A percentile compares a stretch with the other conserved stretches of the same genome.
phyloP scores from a whole-genome alignment of 2,113 vertebrate species.

The Antechinus stuartii region DNA sequence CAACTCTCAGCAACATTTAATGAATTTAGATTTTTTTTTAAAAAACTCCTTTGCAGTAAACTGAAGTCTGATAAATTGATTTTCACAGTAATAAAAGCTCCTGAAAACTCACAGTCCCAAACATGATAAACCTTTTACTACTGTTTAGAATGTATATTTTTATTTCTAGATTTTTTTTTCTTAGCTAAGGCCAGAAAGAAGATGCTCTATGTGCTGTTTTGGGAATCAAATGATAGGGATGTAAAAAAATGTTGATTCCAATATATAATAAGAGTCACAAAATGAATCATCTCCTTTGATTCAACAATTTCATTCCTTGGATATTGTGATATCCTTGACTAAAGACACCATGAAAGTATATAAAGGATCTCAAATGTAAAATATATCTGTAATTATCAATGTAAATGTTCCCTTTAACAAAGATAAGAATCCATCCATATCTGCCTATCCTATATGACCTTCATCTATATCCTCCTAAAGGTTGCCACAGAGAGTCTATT shows the following conservation, averaged over 20 bases:
- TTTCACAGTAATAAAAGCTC: slow-evolving; percentile 81
- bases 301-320: neutral
- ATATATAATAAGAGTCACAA: neutral
- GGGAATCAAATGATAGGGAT: slow-evolving; percentile 69
- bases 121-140: slow-evolving; percentile 78
- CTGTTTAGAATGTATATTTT: slow-evolving; percentile 82
- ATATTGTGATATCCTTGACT: neutral
- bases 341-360: neutral
- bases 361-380: neutral
- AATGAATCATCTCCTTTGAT: neutral
- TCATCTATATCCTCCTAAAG: neutral
- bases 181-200: slow-evolving; percentile 67
- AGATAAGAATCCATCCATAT: neutral
- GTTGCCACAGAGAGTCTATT: neutral
- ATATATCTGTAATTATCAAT: neutral
- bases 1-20: neutral
- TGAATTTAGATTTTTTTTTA: slow-evolving; percentile 69
- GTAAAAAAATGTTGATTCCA: neutral
- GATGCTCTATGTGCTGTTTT: slow-evolving; percentile 76
- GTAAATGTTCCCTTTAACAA: neutral
- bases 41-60: slow-evolving; percentile 71
- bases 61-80: slow-evolving; percentile 81
- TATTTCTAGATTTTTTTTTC: slow-evolving; percentile 76
- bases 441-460: neutral
- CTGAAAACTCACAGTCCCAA: slow-evolving; percentile 64